Evolutionary conservation across 2,888 invertebrate genomes (phyloP), one percentile per base, ranked within the genome.

Genomic region (Lycia hirtaria): DNA sequence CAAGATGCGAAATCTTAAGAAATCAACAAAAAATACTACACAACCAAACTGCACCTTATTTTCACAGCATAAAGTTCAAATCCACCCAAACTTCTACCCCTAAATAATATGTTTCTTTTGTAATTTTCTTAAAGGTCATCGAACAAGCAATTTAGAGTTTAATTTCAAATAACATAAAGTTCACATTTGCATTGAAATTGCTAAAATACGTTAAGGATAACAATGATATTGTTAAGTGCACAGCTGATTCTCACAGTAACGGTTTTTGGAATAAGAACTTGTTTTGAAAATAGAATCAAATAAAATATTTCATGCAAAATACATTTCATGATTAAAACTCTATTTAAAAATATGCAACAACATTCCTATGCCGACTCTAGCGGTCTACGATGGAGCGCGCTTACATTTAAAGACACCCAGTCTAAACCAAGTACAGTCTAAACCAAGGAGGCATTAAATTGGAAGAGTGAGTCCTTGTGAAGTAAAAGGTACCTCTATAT

Each of bases 1-100:
- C 83, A 89, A 90, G 88, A 90, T 88, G 87, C 78, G 76, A 82
- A 80, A 80, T 83, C 88, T 87, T 88, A 86, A 88, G 88, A 85
- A 85, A 81, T 17, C 26, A 66, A 61, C 62, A 53, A 67, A 68
- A 72, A 68, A 50, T 38, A n/a, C 19, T 4, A 15, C 10, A 20
- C 15, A 20, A 24, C 10, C 2, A 68, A 54, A 45, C 47, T 55
- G 24, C 47, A 59, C 71, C 60, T 56, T 73, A 75, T 50, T 0
- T 0, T 12, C 3, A 10, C 2, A 0, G 0, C 0, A 22, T 67
- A 71, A 59, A 60, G 54, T 52, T 51, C 22, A 64, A 60, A 63
- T 45, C 69, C 5, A 14, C 19, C 15, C 3, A 26, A 35, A 26
- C 6, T 24, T 12, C 20, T 45, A 37, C 4, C 22, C 30, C 30